Conservation (phyloP, 2,888 invertebrate species). For the Acanthosoma haemorrhoidale region DNA sequence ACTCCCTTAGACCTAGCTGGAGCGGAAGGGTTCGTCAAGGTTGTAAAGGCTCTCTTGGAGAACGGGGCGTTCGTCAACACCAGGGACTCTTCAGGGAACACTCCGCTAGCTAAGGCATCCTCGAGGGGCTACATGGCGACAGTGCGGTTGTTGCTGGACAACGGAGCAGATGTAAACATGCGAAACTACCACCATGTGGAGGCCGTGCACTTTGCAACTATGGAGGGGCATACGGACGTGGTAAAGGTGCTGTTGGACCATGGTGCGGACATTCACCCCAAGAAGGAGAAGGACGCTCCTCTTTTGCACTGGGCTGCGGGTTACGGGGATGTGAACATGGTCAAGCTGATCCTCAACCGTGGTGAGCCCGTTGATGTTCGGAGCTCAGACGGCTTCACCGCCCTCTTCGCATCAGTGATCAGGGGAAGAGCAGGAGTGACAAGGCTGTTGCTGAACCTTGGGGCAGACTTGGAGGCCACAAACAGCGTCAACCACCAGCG, state of each 20-base stretch:
- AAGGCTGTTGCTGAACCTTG: background rate
- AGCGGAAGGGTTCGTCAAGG: background rate
- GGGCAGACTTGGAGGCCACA: background rate
- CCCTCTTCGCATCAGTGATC: background rate
- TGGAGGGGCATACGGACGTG: background rate
- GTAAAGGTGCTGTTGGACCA: background rate
- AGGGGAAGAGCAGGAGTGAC: background rate
- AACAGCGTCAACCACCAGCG: background rate
- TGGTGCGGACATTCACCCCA: background rate
- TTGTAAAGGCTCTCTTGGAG: background rate
- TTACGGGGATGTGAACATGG: background rate
- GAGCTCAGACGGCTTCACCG: background rate
- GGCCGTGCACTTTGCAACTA: background rate
- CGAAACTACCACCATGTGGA: background rate
- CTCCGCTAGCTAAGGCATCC: background rate
- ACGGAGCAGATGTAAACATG: background rate
- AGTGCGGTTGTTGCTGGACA: background rate
- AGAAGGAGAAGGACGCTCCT: background rate
- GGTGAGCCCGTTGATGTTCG: background rate
- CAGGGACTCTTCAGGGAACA: background rate
- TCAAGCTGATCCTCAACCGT: background rate
- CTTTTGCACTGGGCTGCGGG: background rate
- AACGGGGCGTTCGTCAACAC: background rate
- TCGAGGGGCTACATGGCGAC: background rate
- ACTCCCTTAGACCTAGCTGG: background rate